phyloP scores from a whole-genome alignment of 2,113 vertebrate species.

The Nerophis ophidion region DNA sequence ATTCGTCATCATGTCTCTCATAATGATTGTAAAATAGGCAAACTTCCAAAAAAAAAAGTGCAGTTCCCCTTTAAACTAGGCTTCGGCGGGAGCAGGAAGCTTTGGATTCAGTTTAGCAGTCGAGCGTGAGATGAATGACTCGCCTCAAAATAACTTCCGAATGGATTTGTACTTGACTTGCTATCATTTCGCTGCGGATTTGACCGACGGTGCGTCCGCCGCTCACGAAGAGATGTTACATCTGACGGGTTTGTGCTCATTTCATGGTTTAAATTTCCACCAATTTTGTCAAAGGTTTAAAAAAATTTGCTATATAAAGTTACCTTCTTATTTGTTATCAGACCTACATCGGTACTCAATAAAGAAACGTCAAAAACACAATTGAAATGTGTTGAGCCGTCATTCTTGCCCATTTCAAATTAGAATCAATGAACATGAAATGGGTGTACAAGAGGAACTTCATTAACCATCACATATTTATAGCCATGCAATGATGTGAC shows the following conservation, averaged over 20 bases:
- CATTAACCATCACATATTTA: conserved; percentile 54
- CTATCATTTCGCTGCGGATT: conserved; percentile 1
- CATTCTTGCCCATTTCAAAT: conserved; percentile 24
- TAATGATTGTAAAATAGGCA: no score
- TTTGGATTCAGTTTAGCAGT: neutral
- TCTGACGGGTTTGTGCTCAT: neutral
- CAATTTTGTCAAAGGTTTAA: no score
- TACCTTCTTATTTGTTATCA: no score
- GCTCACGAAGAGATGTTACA: neutral
- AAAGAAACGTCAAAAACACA: no score
- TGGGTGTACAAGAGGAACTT: conserved; percentile 46
- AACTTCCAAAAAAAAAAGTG: no score
- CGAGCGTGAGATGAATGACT: conserved; percentile 3
- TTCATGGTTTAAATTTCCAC: neutral
- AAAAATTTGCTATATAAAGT: no score
- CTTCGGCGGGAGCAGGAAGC: neutral
- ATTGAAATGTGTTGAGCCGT: no score
- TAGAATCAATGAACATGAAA: conserved; percentile 54
- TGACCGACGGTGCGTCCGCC: neutral
- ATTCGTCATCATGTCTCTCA: no score
- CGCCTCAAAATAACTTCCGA: conserved; percentile 2
- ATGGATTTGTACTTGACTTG: conserved; percentile 3
- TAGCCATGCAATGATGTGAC: conserved; percentile 23
- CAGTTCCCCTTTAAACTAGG: neutral
- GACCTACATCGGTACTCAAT: no score